Conservation (phyloP, 2,113 vertebrate genomes). For the Nansenia antarctica region DNA sequence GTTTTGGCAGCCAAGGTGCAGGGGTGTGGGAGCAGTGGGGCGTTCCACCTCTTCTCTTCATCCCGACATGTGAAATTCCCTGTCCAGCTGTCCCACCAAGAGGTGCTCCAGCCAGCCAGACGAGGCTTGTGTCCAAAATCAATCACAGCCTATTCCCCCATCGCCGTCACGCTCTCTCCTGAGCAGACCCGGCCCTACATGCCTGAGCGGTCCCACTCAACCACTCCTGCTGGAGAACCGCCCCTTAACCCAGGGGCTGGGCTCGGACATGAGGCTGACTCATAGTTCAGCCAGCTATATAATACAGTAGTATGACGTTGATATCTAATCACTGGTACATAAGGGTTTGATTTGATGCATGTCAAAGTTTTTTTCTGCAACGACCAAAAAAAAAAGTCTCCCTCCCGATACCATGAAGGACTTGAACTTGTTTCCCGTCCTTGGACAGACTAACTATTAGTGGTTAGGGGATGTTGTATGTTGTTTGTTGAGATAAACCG, state of each 20-base stretch:
- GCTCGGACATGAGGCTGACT: slow-evolving; percentile 35
- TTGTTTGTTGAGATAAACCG: too few relatives aligned
- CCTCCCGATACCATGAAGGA: too few relatives aligned
- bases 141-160: slow-evolving; percentile 43
- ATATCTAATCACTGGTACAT: not conserved
- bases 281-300: slow-evolving; percentile 1
- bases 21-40: slow-evolving; percentile 34
- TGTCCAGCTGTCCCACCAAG: slow-evolving; percentile 52
- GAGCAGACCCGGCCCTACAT: slow-evolving; percentile 12
- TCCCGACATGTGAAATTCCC: slow-evolving; percentile 48
- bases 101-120: slow-evolving; percentile 31
- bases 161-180: slow-evolving; percentile 34
- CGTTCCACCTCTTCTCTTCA: slow-evolving; percentile 3
- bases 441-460: too few relatives aligned
- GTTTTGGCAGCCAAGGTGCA: slow-evolving; percentile 43
- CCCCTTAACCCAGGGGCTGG: slow-evolving; percentile 15
- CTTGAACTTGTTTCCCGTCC: too few relatives aligned
- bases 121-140: slow-evolving; percentile 30
- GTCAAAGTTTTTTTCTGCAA: too few relatives aligned
- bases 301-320: not conserved
- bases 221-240: slow-evolving; percentile 46
- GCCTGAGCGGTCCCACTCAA: slow-evolving; percentile 9
- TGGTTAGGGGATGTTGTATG: too few relatives aligned
- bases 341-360: not conserved
- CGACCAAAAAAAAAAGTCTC: too few relatives aligned